Percentiles rank a stretch among this genome's conserved stretches.
phyloP scores from a whole-genome alignment of 2,888 invertebrate genomes.

The Limnephilus lunatus region DNA sequence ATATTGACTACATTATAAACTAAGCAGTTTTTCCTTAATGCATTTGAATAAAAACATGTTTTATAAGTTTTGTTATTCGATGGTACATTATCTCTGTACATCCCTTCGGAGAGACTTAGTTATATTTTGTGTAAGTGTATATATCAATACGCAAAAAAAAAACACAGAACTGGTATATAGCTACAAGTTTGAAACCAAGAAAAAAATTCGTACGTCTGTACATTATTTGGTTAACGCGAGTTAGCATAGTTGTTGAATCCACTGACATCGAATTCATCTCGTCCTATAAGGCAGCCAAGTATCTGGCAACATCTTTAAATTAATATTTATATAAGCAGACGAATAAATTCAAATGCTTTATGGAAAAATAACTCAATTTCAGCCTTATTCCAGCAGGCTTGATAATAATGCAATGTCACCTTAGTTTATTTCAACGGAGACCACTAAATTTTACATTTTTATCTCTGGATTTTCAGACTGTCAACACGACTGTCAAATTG shows the following conservation, averaged over 20 bases:
- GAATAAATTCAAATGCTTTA: neutral
- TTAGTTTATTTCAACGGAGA: neutral
- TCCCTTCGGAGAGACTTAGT: too few relatives aligned
- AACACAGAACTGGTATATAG: neutral
- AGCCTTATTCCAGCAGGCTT: neutral
- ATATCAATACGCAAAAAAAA: neutral
- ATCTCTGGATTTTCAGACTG: neutral
- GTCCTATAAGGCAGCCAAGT: neutral
- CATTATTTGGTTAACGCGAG: neutral
- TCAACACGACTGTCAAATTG: slow-evolving; percentile 2
- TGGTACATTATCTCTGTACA: too few relatives aligned
- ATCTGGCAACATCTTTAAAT: neutral
- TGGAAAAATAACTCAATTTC: neutral
- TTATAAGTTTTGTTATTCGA: too few relatives aligned
- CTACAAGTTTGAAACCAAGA: neutral
- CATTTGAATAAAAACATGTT: too few relatives aligned
- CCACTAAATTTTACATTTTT: neutral
- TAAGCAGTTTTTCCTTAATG: too few relatives aligned
- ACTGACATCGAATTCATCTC: neutral
- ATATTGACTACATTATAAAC: too few relatives aligned
- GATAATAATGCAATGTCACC: neutral
- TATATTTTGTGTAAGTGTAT: too few relatives aligned
- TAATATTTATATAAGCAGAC: neutral
- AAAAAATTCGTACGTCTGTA: neutral
- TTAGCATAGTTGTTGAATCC: neutral